Evolutionary conservation across 2,888 invertebrate species (phyloP).

Genomic region (Hydrotaea cyrtoneurina): DNA sequence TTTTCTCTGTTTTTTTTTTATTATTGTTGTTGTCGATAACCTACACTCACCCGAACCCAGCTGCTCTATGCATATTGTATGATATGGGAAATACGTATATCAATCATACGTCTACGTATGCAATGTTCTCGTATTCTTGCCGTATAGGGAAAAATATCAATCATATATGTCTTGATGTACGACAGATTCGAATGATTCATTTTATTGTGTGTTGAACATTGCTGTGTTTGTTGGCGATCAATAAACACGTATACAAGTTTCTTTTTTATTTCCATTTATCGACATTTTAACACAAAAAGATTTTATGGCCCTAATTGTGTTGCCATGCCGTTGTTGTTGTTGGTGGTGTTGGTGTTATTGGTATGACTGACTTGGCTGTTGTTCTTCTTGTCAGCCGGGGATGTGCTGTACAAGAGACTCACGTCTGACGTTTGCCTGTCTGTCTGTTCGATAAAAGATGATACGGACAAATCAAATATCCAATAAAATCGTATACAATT

Average conservation of each 20-base stretch:
- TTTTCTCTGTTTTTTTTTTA: no score
- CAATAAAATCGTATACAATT: background rate
- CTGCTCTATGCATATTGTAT: no score
- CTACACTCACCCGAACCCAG: no score
- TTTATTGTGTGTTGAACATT: no score
- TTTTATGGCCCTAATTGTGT: background rate
- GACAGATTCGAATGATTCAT: no score
- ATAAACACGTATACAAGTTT: slow-evolving; percentile 1
- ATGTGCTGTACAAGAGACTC: background rate
- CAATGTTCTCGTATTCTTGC: no score
- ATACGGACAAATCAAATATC: slow-evolving; percentile 8
- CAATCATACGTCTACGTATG: background rate
- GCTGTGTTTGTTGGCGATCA: background rate
- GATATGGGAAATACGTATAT: background rate
- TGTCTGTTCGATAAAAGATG: background rate
- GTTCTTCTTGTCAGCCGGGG: no score
- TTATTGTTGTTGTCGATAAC: no score
- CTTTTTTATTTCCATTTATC: background rate
- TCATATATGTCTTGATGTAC: no score
- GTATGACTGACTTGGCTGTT: background rate
- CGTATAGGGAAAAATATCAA: no score
- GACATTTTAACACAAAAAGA: background rate
- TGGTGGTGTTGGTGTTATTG: no score
- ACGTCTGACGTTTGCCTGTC: background rate
- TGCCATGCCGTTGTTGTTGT: background rate